Evolutionary conservation across 2,113 vertebrate genomes (phyloP), one percentile per base, ranked within the genome.

Genomic region (Tonatia bakeri): DNA sequence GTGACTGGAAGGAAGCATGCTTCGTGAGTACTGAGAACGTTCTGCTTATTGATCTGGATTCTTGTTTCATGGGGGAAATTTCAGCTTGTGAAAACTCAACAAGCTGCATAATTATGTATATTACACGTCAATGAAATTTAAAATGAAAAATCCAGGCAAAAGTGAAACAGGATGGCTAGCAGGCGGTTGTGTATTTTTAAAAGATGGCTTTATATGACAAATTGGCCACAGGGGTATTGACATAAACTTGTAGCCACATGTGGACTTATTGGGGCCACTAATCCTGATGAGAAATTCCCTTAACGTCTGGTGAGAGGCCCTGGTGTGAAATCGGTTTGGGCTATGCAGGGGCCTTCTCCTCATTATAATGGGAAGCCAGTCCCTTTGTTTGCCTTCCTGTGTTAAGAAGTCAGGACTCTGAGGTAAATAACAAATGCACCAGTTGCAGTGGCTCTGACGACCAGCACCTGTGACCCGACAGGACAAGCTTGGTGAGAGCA

Each of bases 381-480:
- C 76, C 92, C 70, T 61, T 87, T 77, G 96, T 87, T 90, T 92
- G 75, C 16, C 77, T 54, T 96, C 92, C 69, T 77, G 5, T 26
- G 91, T 94, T 90, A 76, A 77, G 64, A 94, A 96, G 26, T 1
- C 36, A 81, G 86, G 64, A 33, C 28, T 95, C 45, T 28, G 1
- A 11, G 38, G 33, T 67, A 84, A 77, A 22, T 90, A 47, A 76
- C 87, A 94, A 38, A 38, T 87, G 86, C 33, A 86, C n/a, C 94
- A 90, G 95, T 86, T 76, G 5, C 56, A 82, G 73, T 50, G 33
- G 45, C 43, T 38, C 40, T 95, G 87, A 87, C 31, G 64, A 3
- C 65, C 9, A 0, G 20, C 92, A 70, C 20, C 59, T 92, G 50
- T 20, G 82, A 79, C 43, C 56, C 73, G 20, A 54, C 22, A 70